Evolutionary conservation across 2,888 invertebrate genomes (phyloP), one percentile per base, ranked within the genome.

Genomic region (Phalangium opilio): DNA sequence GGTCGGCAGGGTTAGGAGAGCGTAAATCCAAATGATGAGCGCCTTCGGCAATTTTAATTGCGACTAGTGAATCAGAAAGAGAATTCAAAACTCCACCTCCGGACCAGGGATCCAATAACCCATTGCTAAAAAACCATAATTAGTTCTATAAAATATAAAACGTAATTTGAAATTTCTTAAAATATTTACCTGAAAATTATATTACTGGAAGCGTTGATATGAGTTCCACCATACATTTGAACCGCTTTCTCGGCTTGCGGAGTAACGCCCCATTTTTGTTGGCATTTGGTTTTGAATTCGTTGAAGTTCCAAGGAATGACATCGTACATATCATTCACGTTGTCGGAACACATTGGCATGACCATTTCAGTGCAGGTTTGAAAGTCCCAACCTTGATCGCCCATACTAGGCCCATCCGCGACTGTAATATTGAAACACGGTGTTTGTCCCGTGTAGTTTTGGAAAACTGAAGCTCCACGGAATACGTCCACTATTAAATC

Each of bases 321-420:
- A 60, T 83, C 82, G 63, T 90, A 91, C 82, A 96, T 89, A 61
- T 86, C 87, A 10, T 74, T 70, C 1, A 71, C 66, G 36, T 81
- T 83, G 55, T 77, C 76, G 8, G 77, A 70, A 65, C 95, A 95
- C 72, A 83, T 78, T 0, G 95, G 95, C 86, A 93, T 90, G 50
- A 91, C 81, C 83, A 96, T 90, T 68, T 98, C 95, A 19, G 90
- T 89, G 63, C 96, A 96, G 0, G 82, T 74, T 75, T 89, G 87
- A 63, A 79, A 85, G 53, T 76, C 71, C 91, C 91, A 93, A 1
- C 80, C 83, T 4, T 63, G 56, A 12, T 76, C 77, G 12, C 79
- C 80, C 5, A 86, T 64, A 3, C 34, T 27, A 17, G 39, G 7
- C 5, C 45, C 50, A 12, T 60, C 15, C 20, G 43, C 20, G 14